Conservation (phyloP, 2,113 vertebrate genomes). For the Phrynocephalus versicolor region DNA sequence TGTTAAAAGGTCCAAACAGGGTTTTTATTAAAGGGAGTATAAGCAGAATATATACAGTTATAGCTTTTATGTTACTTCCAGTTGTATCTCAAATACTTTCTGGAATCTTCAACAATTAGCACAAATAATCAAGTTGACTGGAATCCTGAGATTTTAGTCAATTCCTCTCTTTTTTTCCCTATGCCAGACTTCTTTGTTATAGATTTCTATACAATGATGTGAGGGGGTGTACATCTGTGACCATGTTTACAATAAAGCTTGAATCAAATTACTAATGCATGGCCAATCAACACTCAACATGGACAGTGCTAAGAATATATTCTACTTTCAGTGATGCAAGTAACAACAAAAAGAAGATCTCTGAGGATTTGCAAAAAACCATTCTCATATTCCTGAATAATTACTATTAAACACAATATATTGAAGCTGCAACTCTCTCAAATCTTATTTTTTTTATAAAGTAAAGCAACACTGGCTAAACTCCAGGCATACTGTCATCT, state of each 20-base stretch:
- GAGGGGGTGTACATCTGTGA: neutral
- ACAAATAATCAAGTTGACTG: neutral
- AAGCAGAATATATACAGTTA: constrained; percentile 13
- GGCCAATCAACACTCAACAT: neutral
- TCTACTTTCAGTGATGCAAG: neutral
- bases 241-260: neutral
- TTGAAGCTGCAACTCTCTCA: neutral
- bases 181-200: neutral
- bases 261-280: neutral
- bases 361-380: neutral
- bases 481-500: neutral
- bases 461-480: fast-evolving
- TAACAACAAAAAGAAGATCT: neutral
- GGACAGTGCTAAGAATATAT: neutral
- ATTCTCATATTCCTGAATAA: neutral
- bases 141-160: neutral
- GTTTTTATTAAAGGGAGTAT: constrained; percentile 26
- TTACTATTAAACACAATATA: neutral
- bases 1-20: neutral
- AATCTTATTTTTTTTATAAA: neutral
- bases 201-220: neutral
- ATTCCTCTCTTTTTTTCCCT: neutral
- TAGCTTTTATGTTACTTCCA: neutral
- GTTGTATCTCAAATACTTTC: neutral
- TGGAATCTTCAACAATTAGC: neutral